Conservation (phyloP, 2,797 vertebrate species). For the Lagodon rhomboides region DNA sequence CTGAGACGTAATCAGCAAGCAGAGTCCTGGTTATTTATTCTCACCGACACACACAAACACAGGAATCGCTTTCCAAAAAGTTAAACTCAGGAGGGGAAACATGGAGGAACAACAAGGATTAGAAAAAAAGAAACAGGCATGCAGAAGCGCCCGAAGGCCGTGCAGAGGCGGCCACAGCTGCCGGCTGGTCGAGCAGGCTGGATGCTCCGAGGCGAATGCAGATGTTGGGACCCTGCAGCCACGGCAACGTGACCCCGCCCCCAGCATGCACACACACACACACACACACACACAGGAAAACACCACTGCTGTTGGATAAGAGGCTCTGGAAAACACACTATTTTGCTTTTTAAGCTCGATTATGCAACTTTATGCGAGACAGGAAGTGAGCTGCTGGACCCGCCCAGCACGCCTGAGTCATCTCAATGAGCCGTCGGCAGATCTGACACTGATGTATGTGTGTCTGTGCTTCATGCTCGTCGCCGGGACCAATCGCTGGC, state of each 20-base stretch:
- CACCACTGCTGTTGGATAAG: background rate
- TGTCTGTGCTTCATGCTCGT: no score
- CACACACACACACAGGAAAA: background rate
- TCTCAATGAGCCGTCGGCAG: background rate
- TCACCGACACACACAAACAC: constrained; percentile 43
- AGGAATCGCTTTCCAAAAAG: constrained; percentile 33
- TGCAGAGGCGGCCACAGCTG: constrained; percentile 66
- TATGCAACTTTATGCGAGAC: background rate
- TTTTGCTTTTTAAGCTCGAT: background rate
- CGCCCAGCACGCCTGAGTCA: background rate
- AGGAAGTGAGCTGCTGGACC: constrained; percentile 1
- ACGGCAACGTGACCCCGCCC: constrained; percentile 49
- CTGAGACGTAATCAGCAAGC: constrained; percentile 62
- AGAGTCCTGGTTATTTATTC: constrained; percentile 65
- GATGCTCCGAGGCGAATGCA: constrained; percentile 66
- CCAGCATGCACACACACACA: background rate
- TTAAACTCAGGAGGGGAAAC: constrained; percentile 52
- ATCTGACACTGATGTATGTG: background rate
- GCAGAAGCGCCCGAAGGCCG: constrained; percentile 46
- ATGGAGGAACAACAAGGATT: constrained; percentile 46
- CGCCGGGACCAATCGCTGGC: background rate
- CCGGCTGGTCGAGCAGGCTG: constrained; percentile 51
- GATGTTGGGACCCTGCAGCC: constrained; percentile 68
- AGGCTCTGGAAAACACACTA: background rate
- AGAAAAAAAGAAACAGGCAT: background rate